phyloP scores from a whole-genome alignment of 1,140 invertebrate species.

The Aphidius ervi region DNA sequence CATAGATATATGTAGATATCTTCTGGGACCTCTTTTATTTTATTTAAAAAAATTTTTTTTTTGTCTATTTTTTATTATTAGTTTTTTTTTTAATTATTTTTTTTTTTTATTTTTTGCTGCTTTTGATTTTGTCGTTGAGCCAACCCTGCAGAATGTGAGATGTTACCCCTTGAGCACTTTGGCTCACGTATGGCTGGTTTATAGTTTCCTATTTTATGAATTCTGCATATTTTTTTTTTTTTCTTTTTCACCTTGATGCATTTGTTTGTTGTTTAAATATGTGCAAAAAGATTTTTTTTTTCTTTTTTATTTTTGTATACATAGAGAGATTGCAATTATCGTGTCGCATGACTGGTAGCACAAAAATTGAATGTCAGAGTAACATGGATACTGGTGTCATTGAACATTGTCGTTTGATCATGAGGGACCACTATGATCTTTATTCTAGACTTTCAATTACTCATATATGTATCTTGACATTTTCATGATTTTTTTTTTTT shows the following conservation, averaged over 20 bases:
- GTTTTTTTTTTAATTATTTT: neutral
- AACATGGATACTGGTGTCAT: no score
- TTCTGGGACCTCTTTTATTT: neutral
- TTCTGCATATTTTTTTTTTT: slow-evolving; percentile 27
- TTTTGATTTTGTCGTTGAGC: neutral
- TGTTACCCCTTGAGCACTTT: slow-evolving; percentile 19
- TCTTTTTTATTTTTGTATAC: no score
- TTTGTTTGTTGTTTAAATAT: neutral
- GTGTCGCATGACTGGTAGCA: no score
- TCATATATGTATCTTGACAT: no score
- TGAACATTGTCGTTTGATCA: no score
- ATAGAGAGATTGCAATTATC: no score
- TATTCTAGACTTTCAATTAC: no score
- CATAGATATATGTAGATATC: slow-evolving; percentile 5
- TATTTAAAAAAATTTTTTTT: no score
- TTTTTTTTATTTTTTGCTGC: neutral
- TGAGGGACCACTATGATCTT: no score
- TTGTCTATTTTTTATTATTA: no score
- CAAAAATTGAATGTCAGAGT: no score
- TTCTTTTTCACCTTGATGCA: slow-evolving; percentile 18
- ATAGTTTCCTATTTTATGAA: neutral
- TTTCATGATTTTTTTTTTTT: no score
- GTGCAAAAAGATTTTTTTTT: neutral
- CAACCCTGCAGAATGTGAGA: slow-evolving; percentile 4
- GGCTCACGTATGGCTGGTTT: slow-evolving; percentile 3